These are phyloP conservation scores for Gulo gulo DNA, from an alignment of 2,113 vertebrate genomes.

Conservation along the genomic window DNA sequence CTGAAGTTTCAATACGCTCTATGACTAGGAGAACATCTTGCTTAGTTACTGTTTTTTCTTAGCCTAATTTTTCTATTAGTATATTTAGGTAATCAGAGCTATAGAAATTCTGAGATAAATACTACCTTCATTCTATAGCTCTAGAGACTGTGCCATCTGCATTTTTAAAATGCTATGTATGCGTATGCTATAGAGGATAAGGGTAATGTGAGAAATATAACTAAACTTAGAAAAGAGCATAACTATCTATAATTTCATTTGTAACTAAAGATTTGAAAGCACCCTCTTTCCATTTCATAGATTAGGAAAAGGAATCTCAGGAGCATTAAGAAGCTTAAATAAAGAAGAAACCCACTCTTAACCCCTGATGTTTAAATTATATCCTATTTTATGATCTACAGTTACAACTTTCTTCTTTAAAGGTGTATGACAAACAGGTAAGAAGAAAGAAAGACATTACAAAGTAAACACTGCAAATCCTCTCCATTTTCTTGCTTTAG, in stretches of 20 bases:
- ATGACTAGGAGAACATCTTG: conserved; percentile 32
- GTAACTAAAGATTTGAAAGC: conserved; percentile 32
- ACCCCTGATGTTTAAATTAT: conserved; percentile 18
- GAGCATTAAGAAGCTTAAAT: conserved; percentile 2
- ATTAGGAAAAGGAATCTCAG: conserved; percentile 9
- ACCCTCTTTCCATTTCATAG: conserved; percentile 39
- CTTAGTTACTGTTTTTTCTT: conserved; percentile 46
- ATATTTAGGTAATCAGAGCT: conserved; percentile 71
- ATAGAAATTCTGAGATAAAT: conserved; percentile 73
- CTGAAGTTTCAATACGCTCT: not conserved
- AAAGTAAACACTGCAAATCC: not conserved
- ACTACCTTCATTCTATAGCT: conserved; percentile 68
- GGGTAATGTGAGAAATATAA: conserved; percentile 35
- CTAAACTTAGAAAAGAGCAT: conserved; percentile 45
- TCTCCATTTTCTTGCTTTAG: not conserved
- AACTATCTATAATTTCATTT: conserved; percentile 66
- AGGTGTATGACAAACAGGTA: not conserved
- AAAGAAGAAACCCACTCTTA: conserved; percentile 7
- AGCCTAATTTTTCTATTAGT: conserved; percentile 72
- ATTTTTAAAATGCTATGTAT: conserved; percentile 52
- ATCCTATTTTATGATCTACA: not conserved
- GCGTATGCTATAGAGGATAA: conserved; percentile 36
- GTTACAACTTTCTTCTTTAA: not conserved
- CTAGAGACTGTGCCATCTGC: conserved; percentile 61
- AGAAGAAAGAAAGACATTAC: not conserved